Percentiles rank a stretch among this genome's conserved stretches.
phyloP scores from a whole-genome alignment of 2,113 vertebrate genomes.

The Tauraco erythrolophus region DNA sequence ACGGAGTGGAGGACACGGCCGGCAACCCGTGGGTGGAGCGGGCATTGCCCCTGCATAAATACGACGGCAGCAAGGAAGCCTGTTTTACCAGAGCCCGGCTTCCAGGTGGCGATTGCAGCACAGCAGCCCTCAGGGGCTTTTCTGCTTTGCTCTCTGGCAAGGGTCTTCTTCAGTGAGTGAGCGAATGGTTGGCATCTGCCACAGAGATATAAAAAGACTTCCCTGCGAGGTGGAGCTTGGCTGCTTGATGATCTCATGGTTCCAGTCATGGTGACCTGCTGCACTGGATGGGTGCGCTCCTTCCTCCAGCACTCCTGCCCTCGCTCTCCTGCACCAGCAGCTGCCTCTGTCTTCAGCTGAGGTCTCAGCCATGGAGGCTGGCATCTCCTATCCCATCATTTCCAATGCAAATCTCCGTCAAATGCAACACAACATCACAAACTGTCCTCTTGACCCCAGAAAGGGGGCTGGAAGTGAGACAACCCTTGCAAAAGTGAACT shows the following conservation, averaged over 20 bases:
- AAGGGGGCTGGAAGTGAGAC: neutral
- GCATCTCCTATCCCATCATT: neutral
- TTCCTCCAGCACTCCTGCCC: neutral
- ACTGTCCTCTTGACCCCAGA: neutral
- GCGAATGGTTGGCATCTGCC: neutral
- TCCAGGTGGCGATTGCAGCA: neutral
- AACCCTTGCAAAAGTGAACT: neutral
- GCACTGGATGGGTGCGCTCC: neutral
- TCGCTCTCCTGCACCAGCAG: neutral
- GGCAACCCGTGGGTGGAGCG: conserved; percentile 24
- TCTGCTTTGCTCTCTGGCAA: neutral
- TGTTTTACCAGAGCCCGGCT: neutral
- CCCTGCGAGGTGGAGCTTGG: neutral
- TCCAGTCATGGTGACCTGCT: neutral
- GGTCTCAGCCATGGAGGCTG: neutral
- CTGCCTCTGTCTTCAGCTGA: neutral
- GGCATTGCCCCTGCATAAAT: conserved; percentile 22
- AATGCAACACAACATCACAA: neutral
- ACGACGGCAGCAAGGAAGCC: neutral
- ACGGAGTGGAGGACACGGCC: neutral
- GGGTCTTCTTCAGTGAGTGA: neutral
- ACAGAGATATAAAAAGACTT: conserved; percentile 3
- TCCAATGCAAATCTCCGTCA: neutral
- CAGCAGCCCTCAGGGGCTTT: neutral
- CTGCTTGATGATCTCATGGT: neutral